Evolutionary conservation across 2,113 vertebrate species (phyloP).

Genomic region (Nesogale talazaci): DNA sequence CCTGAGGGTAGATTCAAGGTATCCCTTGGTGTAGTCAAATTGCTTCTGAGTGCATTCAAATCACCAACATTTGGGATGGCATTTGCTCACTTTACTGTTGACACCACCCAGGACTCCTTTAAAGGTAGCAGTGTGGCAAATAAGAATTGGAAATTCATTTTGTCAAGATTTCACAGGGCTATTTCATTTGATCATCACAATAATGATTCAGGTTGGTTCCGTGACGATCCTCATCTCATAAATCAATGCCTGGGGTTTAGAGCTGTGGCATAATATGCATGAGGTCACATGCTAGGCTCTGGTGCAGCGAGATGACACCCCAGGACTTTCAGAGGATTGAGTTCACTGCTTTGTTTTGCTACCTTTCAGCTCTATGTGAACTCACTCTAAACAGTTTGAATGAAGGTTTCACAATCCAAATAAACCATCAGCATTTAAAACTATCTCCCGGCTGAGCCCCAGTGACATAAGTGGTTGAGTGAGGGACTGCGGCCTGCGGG

Average conservation of each 20-base stretch:
- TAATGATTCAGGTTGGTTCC: neutral
- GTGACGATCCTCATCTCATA: neutral
- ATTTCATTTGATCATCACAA: neutral
- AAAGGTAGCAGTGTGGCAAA: neutral
- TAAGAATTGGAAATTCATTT: neutral
- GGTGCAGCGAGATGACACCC: neutral
- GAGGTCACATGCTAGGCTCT: neutral
- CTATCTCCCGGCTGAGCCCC: no score
- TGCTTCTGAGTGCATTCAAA: neutral
- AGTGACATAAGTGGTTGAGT: no score
- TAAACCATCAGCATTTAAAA: slow-evolving; percentile 19
- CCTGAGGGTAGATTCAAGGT: neutral
- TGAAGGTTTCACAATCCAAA: slow-evolving; percentile 41
- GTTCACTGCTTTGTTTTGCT: neutral
- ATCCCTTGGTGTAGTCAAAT: neutral
- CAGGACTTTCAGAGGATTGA: neutral
- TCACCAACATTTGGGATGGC: neutral
- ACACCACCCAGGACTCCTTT: neutral
- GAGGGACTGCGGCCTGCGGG: no score
- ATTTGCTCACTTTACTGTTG: neutral
- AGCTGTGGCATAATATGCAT: neutral
- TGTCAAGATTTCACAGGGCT: neutral
- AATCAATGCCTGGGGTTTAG: neutral
- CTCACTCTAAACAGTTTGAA: slow-evolving; percentile 17
- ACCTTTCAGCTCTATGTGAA: slow-evolving; percentile 42